Base-by-base conservation (phyloP, 2,113 vertebrate genomes). In the Myanophis thanlyinensis region DNA sequence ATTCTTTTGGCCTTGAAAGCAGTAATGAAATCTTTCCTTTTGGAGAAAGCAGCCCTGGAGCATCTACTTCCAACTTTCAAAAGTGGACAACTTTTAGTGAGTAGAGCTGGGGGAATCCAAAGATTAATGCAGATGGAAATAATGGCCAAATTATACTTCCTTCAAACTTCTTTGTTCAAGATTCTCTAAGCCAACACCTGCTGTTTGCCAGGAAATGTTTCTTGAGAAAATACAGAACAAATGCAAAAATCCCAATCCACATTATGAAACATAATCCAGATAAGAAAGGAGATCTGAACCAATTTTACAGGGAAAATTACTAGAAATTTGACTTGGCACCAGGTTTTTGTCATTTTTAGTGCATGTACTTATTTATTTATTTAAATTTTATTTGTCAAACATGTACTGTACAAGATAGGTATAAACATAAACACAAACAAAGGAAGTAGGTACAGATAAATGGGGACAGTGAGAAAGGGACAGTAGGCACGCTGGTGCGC, bases 51-150 rank as follows among this genome's bases (percentile, higher is more conserved):
- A 90, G 46, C 89, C 89, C 86, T 15, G 88, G n/a, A 48, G n/a
- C 52, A 59, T 40, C 52, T 35, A n/a, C 73, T 40, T 91, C 56
- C 40, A 88, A 84, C 12, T 35, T 90, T 89, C 53, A 56, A 49
- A 44, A 52, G 23, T n/a, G 49, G 89, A 59, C 62, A 30, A 18
- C 35, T 91, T 87, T 80, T 44, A 59, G 18, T 35, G 56, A 92
- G 59, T 52, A 51, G 15, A 44, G 46, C 62, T 47, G 47, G 25
- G 89, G 49, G 46, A 59, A 48, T 90, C 59, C 84, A 52, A 92
- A 56, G 67, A 59, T 94, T 84, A 90, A 90, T 84, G 51, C 40
- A 80, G 88, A 87, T 59, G 49, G 67, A 87, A 92, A 92, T 56
- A 49, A 92, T 90, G 22, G 73, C 49, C 20, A 30, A 87, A 22